Evolutionary conservation across 2,888 invertebrate species (phyloP).

Genomic region (Nemapogon koenigi): DNA sequence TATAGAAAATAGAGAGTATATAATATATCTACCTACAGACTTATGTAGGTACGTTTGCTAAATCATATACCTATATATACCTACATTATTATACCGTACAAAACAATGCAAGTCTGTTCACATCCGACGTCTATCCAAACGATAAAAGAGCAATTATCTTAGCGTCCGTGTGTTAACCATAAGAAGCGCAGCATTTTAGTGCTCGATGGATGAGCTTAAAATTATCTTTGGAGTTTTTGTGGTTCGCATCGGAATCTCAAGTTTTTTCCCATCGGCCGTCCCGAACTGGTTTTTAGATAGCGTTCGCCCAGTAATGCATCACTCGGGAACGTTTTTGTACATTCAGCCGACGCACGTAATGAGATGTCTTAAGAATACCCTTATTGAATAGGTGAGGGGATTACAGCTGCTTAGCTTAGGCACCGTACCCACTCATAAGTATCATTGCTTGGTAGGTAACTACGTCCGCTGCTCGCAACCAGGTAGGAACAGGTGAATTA

Average conservation of each 20-base stretch:
- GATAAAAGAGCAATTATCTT: too few relatives aligned
- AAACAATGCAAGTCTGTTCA: too few relatives aligned
- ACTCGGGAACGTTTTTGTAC: slow-evolving; percentile 53
- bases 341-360: slow-evolving; percentile 43
- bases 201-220: slow-evolving; percentile 40
- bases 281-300: slow-evolving; percentile 63
- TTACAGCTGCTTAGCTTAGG: not conserved
- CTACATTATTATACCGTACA: too few relatives aligned
- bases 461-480: too few relatives aligned
- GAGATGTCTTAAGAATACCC: slow-evolving; percentile 43
- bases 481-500: too few relatives aligned
- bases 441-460: too few relatives aligned
- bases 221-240: slow-evolving; percentile 60
- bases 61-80: too few relatives aligned
- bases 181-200: slow-evolving; percentile 13
- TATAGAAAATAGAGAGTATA: too few relatives aligned
- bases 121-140: too few relatives aligned
- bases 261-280: slow-evolving; percentile 51
- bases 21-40: too few relatives aligned
- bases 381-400: slow-evolving; percentile 27
- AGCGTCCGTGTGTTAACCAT: slow-evolving; percentile 37
- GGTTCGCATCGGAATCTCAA: slow-evolving; percentile 59
- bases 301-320: slow-evolving; percentile 56
- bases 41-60: too few relatives aligned
- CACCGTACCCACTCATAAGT: too few relatives aligned